Base-by-base conservation (phyloP, 2,113 vertebrate genomes). In the Cephalopholis sonnerati region DNA sequence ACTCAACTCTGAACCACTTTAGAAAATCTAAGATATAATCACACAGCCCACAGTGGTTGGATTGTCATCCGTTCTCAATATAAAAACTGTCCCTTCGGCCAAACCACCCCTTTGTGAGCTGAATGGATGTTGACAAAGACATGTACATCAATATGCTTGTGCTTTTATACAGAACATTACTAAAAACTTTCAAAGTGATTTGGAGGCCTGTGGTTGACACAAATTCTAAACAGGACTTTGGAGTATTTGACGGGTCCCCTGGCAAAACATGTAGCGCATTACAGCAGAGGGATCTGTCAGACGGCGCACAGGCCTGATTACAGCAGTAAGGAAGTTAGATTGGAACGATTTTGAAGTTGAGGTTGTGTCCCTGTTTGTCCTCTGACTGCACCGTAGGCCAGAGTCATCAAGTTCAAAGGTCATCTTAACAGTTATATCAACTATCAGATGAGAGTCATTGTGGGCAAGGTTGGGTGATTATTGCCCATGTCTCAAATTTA, bases 91-190 rank as follows among this genome's bases (percentile, higher is more conserved):
- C 91, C 85, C 87, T 74, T 80, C 69, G 79, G 93, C 93, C 93
- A 95, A 95, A 94, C 91, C 92, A 53, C 87, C 65, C 81, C 83
- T 85, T 71, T 84, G 87, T 85, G 83, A 92, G 79, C 67, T 54
- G 69, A 89, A 93, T 90, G 69, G 79, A 91, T 94, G 93, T 87
- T 95, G 93, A 95, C 92, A 94, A 90, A 93, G 89, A 94, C 93
- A 88, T 92, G 92, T 77, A 92, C 87, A 87, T 95, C 93, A 93
- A 92, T 92, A 91, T 87, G 68, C 85, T 73, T 67, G 39, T 86
- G 82, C 87, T 88, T 91, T 91, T 83, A 81, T 87, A 93, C 89
- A 93, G 72, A 87, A 80, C 91, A 76, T 88, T 91, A 88, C 87
- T 72, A 84, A 91, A 86, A 91, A 89, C 75, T 77, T 87, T 93